phyloP scores from a whole-genome alignment of 2,797 vertebrate genomes.

The Tragopan temminckii region DNA sequence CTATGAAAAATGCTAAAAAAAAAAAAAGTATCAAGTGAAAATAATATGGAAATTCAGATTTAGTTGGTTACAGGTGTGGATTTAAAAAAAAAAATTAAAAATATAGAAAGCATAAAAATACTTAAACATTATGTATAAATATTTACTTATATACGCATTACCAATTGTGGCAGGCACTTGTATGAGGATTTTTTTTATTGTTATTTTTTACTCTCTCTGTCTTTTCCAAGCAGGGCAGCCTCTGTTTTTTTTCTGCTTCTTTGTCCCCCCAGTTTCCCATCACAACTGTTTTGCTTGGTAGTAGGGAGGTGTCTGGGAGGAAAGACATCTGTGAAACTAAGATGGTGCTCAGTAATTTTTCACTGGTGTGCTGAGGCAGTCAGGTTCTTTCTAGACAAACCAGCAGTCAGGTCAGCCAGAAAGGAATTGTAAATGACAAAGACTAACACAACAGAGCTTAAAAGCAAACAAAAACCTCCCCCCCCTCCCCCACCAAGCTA shows the following conservation, averaged over 20 bases:
- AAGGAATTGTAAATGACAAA: neutral
- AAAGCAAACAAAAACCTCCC: neutral
- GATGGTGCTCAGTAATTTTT: neutral
- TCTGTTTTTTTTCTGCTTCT: neutral
- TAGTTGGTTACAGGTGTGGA: neutral
- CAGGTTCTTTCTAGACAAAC: neutral
- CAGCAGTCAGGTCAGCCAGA: neutral
- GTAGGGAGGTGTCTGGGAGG: neutral
- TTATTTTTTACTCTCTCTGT: neutral
- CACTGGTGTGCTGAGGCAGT: neutral
- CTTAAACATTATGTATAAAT: neutral
- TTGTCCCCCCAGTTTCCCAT: neutral
- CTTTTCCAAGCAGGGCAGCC: neutral
- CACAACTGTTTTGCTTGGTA: neutral
- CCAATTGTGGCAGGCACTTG: neutral
- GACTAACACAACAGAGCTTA: neutral
- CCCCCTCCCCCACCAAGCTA: neutral
- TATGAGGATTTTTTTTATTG: neutral
- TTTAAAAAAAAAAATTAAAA: neutral
- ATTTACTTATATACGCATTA: neutral
- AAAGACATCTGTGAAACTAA: neutral
- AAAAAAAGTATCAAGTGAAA: neutral
- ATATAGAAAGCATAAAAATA: neutral
- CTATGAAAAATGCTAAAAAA: neutral
- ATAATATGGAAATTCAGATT: neutral